Base-by-base conservation (phyloP, 2,113 vertebrate genomes). In the Gopherus evgoodei region DNA sequence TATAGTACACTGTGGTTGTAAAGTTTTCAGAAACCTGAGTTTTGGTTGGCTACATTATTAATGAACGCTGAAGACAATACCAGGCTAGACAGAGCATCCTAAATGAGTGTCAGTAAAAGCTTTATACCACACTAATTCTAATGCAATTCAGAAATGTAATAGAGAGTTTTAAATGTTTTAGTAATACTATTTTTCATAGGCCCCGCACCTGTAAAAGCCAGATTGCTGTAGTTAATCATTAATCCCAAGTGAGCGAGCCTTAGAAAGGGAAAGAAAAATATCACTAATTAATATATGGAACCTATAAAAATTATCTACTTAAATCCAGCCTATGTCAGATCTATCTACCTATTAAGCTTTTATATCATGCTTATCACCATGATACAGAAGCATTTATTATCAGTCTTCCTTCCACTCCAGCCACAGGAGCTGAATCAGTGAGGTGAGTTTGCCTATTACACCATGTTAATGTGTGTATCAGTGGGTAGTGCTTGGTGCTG, bases 401-500 rank as follows among this genome's bases (percentile, higher is more conserved):
- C 22, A 76, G 16, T 27, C 52, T 92, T 91, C 54, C 31, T 90
- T 86, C 54, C 1, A 0, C 6, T 2, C n/a, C 90, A 80, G 7
- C 35, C 0, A 0, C 80, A 31, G 65, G 31, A n/a, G 83, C 76
- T 87, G 82, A 38, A 1, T 7, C 4, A 0, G 1, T 78, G 83
- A 94, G 82, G 69, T 86, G 90, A 90, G 83, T 44, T 92, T 80
- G 54, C 24, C 21, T 93, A 94, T 93, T 93, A 79, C 90, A 49
- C 88, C 80, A 82, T 90, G 88, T 90, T 90, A 56, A 50, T 49
- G 44, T 91, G n/a, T 31, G 84, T 69, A 49, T 1, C 82, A 87
- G 52, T 95, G 95, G 86, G 6, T 91, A 91, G 54, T 69, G 72
- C 59, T 38, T 91, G 90, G 88, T 87, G 42, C 11, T 44, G 6